Conservation (phyloP, 1,140 invertebrate genomes). For the Melanaphis sacchari region DNA sequence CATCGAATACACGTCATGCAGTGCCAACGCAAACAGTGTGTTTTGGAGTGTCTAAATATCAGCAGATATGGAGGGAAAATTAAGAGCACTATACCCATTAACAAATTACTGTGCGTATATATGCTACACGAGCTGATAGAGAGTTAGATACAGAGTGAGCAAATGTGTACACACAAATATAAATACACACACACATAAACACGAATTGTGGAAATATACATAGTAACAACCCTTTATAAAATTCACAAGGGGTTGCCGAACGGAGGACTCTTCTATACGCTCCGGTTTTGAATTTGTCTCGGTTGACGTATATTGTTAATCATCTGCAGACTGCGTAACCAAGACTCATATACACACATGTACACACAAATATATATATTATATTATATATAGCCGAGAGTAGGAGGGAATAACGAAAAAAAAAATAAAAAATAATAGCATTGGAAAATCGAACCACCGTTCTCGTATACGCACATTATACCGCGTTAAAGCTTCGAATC, state of each 20-base stretch:
- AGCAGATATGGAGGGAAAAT: conserved; percentile 18
- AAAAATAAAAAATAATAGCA: conserved; percentile 11
- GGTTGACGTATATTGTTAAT: conserved; percentile 42
- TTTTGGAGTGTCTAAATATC: conserved; percentile 34
- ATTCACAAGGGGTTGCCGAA: not conserved
- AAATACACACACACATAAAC: not conserved
- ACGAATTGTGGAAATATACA: not conserved
- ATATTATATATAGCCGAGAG: not conserved
- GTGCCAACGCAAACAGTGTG: not conserved
- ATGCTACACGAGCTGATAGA: not conserved
- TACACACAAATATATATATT: not conserved
- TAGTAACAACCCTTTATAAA: conserved; percentile 43
- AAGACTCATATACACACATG: not conserved
- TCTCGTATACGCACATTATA: not conserved
- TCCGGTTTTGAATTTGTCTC: conserved; percentile 51
- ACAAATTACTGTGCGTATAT: conserved; percentile 23
- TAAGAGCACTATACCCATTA: conserved; percentile 47
- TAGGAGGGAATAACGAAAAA: not conserved
- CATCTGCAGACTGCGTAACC: conserved; percentile 36
- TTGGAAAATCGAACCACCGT: not conserved
- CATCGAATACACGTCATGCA: not conserved
- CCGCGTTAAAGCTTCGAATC: conserved; percentile 22
- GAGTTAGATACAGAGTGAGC: not conserved
- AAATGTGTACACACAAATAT: not conserved
- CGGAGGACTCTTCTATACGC: not conserved